phyloP scores from a whole-genome alignment of 53 echinoderm and acorn worm genomes.

The Hippasteria phrygiana region DNA sequence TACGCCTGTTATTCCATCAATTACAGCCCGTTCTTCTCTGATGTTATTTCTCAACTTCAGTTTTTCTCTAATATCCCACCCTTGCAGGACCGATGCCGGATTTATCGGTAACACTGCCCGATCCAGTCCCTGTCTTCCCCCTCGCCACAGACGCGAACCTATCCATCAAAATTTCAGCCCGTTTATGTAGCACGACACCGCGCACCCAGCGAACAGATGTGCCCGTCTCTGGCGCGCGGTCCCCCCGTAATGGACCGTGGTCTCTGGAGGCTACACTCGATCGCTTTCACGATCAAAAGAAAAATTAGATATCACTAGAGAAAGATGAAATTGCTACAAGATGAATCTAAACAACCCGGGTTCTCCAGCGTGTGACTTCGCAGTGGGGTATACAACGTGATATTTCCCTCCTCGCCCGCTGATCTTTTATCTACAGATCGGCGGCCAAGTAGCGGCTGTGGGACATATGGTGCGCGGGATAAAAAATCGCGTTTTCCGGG shows the following conservation, averaged over 20 bases:
- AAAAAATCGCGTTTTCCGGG: slow-evolving; percentile 40
- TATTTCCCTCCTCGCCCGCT: not conserved
- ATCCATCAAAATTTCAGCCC: slow-evolving; percentile 56
- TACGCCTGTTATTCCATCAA: not conserved
- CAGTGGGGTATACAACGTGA: not conserved
- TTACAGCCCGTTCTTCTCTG: not conserved
- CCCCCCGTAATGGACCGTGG: slow-evolving; percentile 43
- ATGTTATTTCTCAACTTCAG: no score
- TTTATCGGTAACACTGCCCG: not conserved
- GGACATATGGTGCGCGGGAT: slow-evolving; percentile 47
- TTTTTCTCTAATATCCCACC: not conserved
- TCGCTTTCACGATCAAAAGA: slow-evolving; percentile 17
- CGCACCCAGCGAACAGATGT: slow-evolving; percentile 58
- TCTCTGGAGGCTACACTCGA: slow-evolving; percentile 51
- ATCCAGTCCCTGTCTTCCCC: not conserved
- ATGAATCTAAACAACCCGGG: slow-evolving; percentile 13
- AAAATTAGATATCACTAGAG: not conserved
- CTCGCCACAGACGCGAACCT: not conserved
- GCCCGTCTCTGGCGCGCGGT: slow-evolving; percentile 35
- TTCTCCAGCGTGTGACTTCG: slow-evolving; percentile 25
- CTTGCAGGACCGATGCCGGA: not conserved
- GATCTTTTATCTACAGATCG: slow-evolving; percentile 5
- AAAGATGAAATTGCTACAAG: slow-evolving; percentile 31
- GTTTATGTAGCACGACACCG: slow-evolving; percentile 27
- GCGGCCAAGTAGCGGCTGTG: slow-evolving; percentile 25